These are phyloP conservation scores for Mustela nigripes DNA, from an alignment of 2,113 vertebrate species.

Conservation along the genomic window DNA sequence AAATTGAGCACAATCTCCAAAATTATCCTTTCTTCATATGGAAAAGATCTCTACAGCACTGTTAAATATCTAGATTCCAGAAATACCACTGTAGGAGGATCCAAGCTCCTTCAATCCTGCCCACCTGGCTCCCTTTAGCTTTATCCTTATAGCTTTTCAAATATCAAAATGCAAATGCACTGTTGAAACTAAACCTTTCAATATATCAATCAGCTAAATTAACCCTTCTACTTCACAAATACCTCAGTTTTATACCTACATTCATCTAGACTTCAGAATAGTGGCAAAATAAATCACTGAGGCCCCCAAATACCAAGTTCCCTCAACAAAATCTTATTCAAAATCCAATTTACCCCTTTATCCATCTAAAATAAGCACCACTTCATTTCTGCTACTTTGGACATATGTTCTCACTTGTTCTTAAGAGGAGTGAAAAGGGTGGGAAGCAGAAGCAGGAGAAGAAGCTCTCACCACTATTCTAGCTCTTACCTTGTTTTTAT, in stretches of 20 bases:
- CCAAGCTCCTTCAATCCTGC: neutral
- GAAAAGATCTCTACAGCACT: neutral
- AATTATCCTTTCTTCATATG: neutral
- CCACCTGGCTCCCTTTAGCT: neutral
- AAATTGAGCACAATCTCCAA: neutral
- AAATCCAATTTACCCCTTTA: neutral
- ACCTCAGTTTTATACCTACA: neutral
- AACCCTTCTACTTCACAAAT: neutral
- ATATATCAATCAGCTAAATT: neutral
- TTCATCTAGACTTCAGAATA: conserved; percentile 11
- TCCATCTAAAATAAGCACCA: neutral
- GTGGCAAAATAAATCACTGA: neutral
- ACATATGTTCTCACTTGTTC: conserved; percentile 40
- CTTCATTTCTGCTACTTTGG: neutral
- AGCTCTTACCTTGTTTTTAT: neutral
- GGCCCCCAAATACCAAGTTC: neutral
- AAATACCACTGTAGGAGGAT: neutral
- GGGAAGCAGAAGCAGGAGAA: neutral
- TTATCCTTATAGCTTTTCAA: neutral
- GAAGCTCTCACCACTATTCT: neutral
- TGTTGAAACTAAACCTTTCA: neutral
- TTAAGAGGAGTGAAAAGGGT: neutral
- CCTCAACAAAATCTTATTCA: conserved; percentile 17
- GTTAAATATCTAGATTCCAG: neutral
- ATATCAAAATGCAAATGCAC: conserved; percentile 4